These are phyloP conservation scores for Coelopa frigida DNA, from an alignment of 1,140 invertebrate genomes.

Conservation along the genomic window DNA sequence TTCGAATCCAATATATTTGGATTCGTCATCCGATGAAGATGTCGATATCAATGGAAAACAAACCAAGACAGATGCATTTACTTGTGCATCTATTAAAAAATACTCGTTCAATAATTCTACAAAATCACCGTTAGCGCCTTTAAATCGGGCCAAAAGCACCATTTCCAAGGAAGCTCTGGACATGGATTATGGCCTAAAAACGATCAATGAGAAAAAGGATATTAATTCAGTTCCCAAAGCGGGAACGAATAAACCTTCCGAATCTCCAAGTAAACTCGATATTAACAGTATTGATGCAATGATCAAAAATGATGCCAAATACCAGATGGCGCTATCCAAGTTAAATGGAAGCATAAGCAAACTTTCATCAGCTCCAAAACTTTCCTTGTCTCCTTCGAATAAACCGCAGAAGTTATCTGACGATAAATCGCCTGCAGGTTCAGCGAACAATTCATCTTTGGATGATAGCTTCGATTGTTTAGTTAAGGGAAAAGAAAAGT, in stretches of 20 bases:
- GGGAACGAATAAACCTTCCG: not conserved
- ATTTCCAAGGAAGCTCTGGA: no score
- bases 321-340: constrained; percentile 22
- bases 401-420: constrained; percentile 3
- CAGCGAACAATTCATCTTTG: constrained; percentile 3
- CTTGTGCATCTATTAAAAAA: constrained; percentile 17
- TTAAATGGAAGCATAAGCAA: constrained; percentile 20
- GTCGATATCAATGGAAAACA: not conserved
- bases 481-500: constrained; percentile 10
- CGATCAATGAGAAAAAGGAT: not conserved
- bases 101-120: constrained; percentile 20
- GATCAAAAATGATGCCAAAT: constrained; percentile 17
- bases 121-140: constrained; percentile 24
- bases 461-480: constrained; percentile 23
- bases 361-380: constrained; percentile 9
- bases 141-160: constrained; percentile 2
- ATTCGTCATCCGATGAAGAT: constrained; percentile 36
- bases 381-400: constrained; percentile 4
- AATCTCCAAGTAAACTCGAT: not conserved
- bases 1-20: constrained; percentile 38
- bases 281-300: constrained; percentile 19
- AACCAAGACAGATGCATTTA: not conserved
- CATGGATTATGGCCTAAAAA: no score
- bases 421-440: not conserved
- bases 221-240: not conserved